Conservation (phyloP, 2,888 invertebrate genomes). For the Spatulosminthurus flaviceps region DNA sequence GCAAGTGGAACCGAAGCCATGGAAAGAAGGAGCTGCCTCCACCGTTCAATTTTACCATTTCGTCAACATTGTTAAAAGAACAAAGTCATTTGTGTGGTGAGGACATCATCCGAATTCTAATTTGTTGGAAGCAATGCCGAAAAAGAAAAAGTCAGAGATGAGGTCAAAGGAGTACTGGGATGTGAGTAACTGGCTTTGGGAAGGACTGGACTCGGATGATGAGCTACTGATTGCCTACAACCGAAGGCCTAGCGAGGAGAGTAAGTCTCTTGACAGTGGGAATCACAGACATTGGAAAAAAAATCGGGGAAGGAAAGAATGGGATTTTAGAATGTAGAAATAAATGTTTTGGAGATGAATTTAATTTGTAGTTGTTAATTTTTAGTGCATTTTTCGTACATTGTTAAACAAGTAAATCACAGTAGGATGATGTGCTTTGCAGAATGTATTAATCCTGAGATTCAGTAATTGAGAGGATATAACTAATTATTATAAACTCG, state of each 20-base stretch:
- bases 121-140: neutral
- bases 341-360: no score
- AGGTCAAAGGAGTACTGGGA: conserved; percentile 41
- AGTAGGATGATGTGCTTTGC: no score
- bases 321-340: no score
- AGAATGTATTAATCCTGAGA: no score
- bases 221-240: conserved; percentile 57
- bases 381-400: no score
- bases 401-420: no score
- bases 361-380: no score
- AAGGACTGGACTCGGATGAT: conserved; percentile 58
- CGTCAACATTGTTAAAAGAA: conserved; percentile 1
- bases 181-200: conserved; percentile 46
- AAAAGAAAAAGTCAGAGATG: neutral
- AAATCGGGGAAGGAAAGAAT: no score
- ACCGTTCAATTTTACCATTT: conserved; percentile 18
- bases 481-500: no score
- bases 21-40: conserved; percentile 1
- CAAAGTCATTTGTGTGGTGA: neutral
- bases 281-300: no score
- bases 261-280: conserved; percentile 41
- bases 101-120: neutral
- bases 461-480: no score
- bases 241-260: conserved; percentile 49
- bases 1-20: no score